phyloP scores from a whole-genome alignment of 23 tunicate species.

The Diplosoma virens region DNA sequence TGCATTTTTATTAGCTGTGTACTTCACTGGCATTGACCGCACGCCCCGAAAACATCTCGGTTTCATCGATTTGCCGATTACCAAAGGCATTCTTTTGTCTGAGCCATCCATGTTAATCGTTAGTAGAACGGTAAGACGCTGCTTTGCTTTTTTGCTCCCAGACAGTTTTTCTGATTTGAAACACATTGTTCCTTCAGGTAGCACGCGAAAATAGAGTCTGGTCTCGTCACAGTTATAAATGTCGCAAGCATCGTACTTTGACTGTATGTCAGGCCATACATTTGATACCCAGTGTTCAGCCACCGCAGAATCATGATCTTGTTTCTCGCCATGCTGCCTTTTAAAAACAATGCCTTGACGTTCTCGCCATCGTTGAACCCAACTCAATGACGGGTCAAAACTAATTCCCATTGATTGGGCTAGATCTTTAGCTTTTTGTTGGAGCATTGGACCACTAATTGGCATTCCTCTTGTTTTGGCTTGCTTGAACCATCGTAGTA shows the following conservation, averaged over 20 bases:
- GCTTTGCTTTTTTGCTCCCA: slow-evolving; percentile 25
- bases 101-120: slow-evolving; percentile 30
- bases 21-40: not conserved
- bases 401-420: slow-evolving; percentile 1
- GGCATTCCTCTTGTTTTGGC: slow-evolving; percentile 24
- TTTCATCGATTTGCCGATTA: slow-evolving; percentile 22
- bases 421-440: slow-evolving; percentile 25
- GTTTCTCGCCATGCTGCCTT: slow-evolving; percentile 39
- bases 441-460: slow-evolving; percentile 38
- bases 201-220: too few relatives aligned
- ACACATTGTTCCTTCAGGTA: slow-evolving; percentile 41
- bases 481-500: slow-evolving; percentile 28
- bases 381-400: slow-evolving; percentile 25
- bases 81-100: slow-evolving; percentile 13
- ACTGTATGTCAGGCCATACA: slow-evolving; percentile 26
- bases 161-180: slow-evolving; percentile 22
- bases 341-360: slow-evolving; percentile 27
- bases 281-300: slow-evolving; percentile 39
- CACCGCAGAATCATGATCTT: slow-evolving; percentile 23
- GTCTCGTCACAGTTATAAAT: slow-evolving; percentile 4
- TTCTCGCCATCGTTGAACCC: slow-evolving; percentile 24
- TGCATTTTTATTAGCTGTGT: slow-evolving; percentile 14
- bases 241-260: not conserved
- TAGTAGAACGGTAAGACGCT: slow-evolving; percentile 15
- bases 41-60: slow-evolving; percentile 36